These are phyloP conservation scores for Leucozona laternaria DNA, from an alignment of 2,888 invertebrate species.

Conservation along the genomic window DNA sequence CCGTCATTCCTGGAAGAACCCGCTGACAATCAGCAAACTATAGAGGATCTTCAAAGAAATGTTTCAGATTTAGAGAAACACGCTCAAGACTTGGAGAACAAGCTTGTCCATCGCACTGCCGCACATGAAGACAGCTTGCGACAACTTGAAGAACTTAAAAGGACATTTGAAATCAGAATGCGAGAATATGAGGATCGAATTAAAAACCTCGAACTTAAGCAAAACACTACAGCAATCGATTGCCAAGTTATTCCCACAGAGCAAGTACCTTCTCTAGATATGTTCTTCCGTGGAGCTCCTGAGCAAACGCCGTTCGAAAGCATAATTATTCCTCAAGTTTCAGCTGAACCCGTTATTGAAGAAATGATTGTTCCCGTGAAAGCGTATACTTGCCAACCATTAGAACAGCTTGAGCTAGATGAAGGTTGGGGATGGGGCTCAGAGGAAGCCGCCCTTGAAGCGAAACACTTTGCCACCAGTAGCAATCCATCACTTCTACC, in stretches of 20 bases:
- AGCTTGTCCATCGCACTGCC: constrained; percentile 79
- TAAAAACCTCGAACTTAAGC: constrained; percentile 75
- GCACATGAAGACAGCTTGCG: constrained; percentile 76
- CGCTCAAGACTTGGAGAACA: constrained; percentile 82
- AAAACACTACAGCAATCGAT: constrained; percentile 77
- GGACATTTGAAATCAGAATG: constrained; percentile 73
- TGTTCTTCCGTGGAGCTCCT: constrained; percentile 80
- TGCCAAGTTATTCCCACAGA: constrained; percentile 76
- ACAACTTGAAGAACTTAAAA: constrained; percentile 78
- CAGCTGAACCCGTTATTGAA: constrained; percentile 80
- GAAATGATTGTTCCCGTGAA: constrained; percentile 85
- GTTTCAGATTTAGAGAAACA: constrained; percentile 83
- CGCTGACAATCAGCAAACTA: constrained; percentile 81
- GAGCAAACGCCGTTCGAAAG: constrained; percentile 76
- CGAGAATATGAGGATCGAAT: constrained; percentile 78
- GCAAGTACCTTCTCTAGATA: constrained; percentile 79
- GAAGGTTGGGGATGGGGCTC: constrained; percentile 83
- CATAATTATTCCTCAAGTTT: constrained; percentile 74
- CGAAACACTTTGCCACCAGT: constrained; percentile 81
- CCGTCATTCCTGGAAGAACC: constrained; percentile 41
- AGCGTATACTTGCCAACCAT: constrained; percentile 85
- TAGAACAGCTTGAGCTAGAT: constrained; percentile 72
- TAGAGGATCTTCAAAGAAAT: constrained; percentile 82
- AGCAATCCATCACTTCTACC: constrained; percentile 76
- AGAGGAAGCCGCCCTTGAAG: constrained; percentile 85